These are phyloP conservation scores for Amblyornis subalaris DNA, from an alignment of 2,113 vertebrate species.

Conservation along the genomic window DNA sequence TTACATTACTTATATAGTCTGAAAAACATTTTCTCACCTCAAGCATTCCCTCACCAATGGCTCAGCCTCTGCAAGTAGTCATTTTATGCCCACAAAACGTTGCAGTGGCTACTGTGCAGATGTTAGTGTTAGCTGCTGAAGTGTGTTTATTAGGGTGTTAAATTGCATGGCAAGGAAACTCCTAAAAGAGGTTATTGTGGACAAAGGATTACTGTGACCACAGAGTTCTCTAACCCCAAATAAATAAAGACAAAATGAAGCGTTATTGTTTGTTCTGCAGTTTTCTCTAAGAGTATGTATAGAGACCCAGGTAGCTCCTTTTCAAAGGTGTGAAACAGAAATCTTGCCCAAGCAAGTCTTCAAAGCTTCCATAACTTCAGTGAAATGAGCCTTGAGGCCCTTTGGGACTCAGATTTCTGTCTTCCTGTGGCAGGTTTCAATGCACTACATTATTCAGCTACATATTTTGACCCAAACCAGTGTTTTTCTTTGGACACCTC, in stretches of 20 bases:
- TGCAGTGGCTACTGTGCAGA: not conserved
- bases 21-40: not conserved
- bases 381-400: conserved; percentile 48
- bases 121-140: not conserved
- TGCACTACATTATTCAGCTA: not conserved
- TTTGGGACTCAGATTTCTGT: conserved; percentile 33
- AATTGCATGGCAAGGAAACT: not conserved
- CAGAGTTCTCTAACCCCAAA: not conserved
- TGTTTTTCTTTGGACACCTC: not conserved
- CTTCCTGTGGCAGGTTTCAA: conserved; percentile 32
- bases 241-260: not conserved
- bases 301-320: not conserved
- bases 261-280: not conserved
- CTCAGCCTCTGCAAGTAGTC: not conserved
- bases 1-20: not conserved
- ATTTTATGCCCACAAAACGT: not conserved
- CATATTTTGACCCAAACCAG: not conserved
- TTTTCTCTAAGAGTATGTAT: not conserved
- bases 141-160: not conserved
- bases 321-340: conserved; percentile 43
- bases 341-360: conserved; percentile 56
- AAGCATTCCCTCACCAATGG: not conserved
- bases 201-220: conserved; percentile 15
- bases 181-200: not conserved
- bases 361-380: conserved; percentile 41